These are phyloP conservation scores for Nasonia oneida DNA, from an alignment of 2,888 invertebrate species.

Conservation along the genomic window DNA sequence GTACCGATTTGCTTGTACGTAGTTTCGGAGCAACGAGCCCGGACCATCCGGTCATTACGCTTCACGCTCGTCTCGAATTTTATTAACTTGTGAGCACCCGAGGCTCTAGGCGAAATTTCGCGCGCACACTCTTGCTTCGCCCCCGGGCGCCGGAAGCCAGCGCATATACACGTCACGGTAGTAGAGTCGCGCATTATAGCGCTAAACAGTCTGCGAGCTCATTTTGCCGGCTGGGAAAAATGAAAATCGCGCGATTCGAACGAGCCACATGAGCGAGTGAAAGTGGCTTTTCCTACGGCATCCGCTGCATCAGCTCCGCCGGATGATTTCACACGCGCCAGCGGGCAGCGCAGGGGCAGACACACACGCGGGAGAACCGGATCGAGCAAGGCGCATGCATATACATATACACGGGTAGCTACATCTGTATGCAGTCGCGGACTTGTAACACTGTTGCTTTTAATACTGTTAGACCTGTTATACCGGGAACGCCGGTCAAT, in stretches of 20 bases:
- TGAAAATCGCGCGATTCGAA: slow-evolving; percentile 31
- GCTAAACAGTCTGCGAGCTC: not conserved
- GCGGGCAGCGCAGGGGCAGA: not conserved
- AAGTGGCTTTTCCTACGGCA: slow-evolving; percentile 54
- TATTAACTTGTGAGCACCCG: not conserved
- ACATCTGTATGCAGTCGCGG: slow-evolving; percentile 21
- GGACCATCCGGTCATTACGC: not conserved
- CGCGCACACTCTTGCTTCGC: not conserved
- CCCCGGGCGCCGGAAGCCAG: not conserved
- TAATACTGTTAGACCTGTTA: slow-evolving; percentile 61
- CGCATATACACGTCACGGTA: not conserved
- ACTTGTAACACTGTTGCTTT: slow-evolving; percentile 50
- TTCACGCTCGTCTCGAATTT: not conserved
- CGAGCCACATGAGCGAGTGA: slow-evolving; percentile 26
- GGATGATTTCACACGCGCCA: slow-evolving; percentile 59
- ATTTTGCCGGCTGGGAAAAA: slow-evolving; percentile 28
- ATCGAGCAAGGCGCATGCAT: slow-evolving; percentile 27
- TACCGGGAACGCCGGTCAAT: slow-evolving; percentile 52
- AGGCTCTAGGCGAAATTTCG: not conserved
- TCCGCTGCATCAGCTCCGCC: slow-evolving; percentile 2
- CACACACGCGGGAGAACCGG: slow-evolving; percentile 44
- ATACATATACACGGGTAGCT: slow-evolving; percentile 13
- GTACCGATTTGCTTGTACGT: slow-evolving; percentile 6
- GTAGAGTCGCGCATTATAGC: slow-evolving; percentile 13
- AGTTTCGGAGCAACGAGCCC: slow-evolving; percentile 1